phyloP scores from a whole-genome alignment of 2,888 invertebrate species.

The Aethes cnicana region DNA sequence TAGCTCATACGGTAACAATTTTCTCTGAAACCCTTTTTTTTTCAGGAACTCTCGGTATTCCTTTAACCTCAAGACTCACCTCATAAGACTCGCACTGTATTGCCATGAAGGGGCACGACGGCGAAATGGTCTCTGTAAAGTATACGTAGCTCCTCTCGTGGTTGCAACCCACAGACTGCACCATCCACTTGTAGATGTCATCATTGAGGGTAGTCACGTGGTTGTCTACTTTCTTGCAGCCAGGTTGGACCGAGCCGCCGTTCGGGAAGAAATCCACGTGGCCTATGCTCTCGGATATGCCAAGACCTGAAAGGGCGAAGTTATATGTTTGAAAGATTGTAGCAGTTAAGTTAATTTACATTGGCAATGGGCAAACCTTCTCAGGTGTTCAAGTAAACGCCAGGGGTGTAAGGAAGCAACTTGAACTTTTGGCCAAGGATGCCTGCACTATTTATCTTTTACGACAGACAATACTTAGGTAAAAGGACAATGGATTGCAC shows the following conservation, averaged over 20 bases:
- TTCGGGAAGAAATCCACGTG: slow-evolving; percentile 97
- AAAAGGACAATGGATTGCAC: too few relatives aligned
- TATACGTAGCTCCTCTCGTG: slow-evolving; percentile 92
- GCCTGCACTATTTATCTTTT: too few relatives aligned
- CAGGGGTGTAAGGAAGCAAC: too few relatives aligned
- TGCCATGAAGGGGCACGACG: slow-evolving; percentile 88
- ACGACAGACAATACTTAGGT: too few relatives aligned
- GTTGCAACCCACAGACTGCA: slow-evolving; percentile 90
- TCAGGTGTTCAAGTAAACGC: too few relatives aligned
- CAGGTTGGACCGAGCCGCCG: slow-evolving; percentile 88
- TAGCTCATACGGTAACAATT: background rate
- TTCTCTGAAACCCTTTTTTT: too few relatives aligned
- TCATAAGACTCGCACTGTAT: slow-evolving; percentile 91
- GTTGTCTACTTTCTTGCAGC: slow-evolving; percentile 57
- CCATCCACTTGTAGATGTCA: slow-evolving; percentile 71
- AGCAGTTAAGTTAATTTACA: too few relatives aligned
- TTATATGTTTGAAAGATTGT: too few relatives aligned
- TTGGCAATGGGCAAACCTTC: too few relatives aligned
- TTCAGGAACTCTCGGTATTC: too few relatives aligned
- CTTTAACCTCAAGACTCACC: too few relatives aligned
- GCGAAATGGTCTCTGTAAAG: slow-evolving; percentile 91
- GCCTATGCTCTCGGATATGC: slow-evolving; percentile 90
- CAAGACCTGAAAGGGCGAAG: slow-evolving; percentile 79
- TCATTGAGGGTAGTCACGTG: slow-evolving; percentile 41
- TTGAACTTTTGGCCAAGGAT: too few relatives aligned